Percentiles rank a stretch among this genome's conserved stretches.
phyloP scores from a whole-genome alignment of 2,113 vertebrate genomes.

The Apistogramma diplotaenia region DNA sequence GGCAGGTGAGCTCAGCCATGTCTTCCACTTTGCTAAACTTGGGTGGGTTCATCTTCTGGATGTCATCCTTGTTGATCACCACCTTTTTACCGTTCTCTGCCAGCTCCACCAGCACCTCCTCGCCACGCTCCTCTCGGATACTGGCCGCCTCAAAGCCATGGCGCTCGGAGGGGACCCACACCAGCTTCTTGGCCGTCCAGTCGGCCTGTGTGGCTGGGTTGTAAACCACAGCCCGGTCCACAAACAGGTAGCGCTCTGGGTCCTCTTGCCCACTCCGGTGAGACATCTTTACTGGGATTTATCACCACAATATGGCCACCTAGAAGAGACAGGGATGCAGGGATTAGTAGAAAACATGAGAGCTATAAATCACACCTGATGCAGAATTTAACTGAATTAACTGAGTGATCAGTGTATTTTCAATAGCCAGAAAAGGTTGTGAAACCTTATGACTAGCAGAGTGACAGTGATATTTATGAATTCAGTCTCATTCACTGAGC shows the following conservation, averaged over 20 bases:
- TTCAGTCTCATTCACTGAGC: background rate
- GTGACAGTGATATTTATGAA: background rate
- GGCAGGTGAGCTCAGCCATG: conserved; percentile 95
- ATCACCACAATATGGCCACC: conserved; percentile 64
- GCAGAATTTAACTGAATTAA: background rate
- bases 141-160: conserved; percentile 95
- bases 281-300: conserved; percentile 80
- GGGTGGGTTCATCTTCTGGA: conserved; percentile 98
- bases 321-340: conserved; percentile 18
- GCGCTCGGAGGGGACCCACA: conserved; percentile 95
- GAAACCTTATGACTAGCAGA: too few relatives aligned
- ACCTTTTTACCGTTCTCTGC: conserved; percentile 94
- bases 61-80: conserved; percentile 92
- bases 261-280: conserved; percentile 91
- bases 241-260: conserved; percentile 94
- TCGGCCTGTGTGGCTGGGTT: conserved; percentile 96
- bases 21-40: conserved; percentile 98
- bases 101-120: conserved; percentile 91
- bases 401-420: background rate
- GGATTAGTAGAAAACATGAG: background rate
- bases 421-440: too few relatives aligned
- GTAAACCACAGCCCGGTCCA: conserved; percentile 95
- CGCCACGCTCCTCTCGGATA: conserved; percentile 90
- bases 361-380: too few relatives aligned
- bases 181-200: conserved; percentile 95